A percentile compares a stretch with the other conserved stretches of the same genome.
phyloP scores from a whole-genome alignment of 2,113 vertebrate species.

The Cervus canadensis region DNA sequence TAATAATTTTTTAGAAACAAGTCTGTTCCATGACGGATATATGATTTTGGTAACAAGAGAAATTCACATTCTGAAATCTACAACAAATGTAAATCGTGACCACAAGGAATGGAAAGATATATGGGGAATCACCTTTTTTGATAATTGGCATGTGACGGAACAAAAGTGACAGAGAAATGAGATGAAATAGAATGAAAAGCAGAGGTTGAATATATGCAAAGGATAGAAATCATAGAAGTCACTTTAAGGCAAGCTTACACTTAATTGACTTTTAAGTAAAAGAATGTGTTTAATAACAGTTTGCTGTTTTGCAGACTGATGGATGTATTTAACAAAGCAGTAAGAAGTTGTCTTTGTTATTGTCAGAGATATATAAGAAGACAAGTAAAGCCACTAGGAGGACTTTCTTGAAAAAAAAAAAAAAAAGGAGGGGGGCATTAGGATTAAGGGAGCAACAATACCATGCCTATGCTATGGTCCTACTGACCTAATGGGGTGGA shows the following conservation, averaged over 20 bases:
- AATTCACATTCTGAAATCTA: background rate
- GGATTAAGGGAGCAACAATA: constrained; percentile 57
- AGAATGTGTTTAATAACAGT: background rate
- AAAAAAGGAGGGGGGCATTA: background rate
- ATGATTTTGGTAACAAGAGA: background rate
- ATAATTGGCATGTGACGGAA: background rate
- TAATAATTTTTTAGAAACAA: background rate
- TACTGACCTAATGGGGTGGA: constrained; percentile 77
- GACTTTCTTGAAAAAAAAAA: constrained; percentile 54
- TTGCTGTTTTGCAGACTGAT: background rate
- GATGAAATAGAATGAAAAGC: background rate
- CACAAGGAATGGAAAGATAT: background rate
- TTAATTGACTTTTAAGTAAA: background rate
- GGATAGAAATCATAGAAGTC: background rate
- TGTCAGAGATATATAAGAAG: background rate
- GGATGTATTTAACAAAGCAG: background rate
- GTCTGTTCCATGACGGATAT: background rate
- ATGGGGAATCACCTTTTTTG: background rate
- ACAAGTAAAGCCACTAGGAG: background rate
- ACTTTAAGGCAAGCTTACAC: background rate
- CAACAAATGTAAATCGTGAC: background rate
- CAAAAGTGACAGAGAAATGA: background rate
- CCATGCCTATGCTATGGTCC: constrained; percentile 65
- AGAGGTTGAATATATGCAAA: background rate
- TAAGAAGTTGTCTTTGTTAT: background rate